Percentiles rank a stretch among this genome's conserved stretches.
Evolutionary conservation across 2,888 invertebrate species (phyloP).

Genomic region (Ochlodes sylvanus): DNA sequence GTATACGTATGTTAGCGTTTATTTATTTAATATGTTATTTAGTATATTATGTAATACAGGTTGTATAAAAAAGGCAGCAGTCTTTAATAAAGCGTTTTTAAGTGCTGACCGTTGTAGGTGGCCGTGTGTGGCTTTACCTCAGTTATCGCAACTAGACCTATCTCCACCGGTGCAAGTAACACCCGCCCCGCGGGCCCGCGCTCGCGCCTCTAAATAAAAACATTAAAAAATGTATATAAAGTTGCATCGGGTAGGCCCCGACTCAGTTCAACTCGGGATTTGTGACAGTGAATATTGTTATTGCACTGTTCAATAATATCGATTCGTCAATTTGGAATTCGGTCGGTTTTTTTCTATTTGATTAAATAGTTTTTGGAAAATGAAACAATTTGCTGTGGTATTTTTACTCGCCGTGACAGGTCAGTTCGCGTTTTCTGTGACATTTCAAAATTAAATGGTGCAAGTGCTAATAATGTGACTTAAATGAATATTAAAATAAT

Average conservation of each 20-base stretch:
- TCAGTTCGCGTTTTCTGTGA: constrained; percentile 6
- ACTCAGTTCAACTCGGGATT: constrained; percentile 55
- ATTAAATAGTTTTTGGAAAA: constrained; percentile 5
- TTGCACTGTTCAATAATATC: neutral
- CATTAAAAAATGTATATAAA: constrained; percentile 66
- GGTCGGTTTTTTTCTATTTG: neutral
- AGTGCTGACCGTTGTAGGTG: neutral
- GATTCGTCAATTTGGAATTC: neutral
- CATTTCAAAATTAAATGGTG: too few species aligned
- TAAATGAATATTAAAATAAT: too few species aligned
- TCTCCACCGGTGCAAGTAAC: constrained; percentile 41
- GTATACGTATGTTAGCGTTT: too few species aligned
- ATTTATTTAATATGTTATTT: too few species aligned
- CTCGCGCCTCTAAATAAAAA: constrained; percentile 44
- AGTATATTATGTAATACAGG: too few species aligned
- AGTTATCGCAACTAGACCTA: constrained; percentile 32
- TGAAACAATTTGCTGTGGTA: constrained; percentile 8
- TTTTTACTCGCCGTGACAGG: constrained; percentile 22
- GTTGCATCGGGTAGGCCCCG: constrained; percentile 45
- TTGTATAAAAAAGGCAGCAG: too few species aligned
- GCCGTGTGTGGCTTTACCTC: constrained; percentile 20
- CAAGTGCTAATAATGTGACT: too few species aligned
- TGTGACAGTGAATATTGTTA: constrained; percentile 51
- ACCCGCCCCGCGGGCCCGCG: constrained; percentile 34
- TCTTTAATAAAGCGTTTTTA: too few species aligned